These are phyloP conservation scores for Acanthaster planci DNA, from an alignment of 35 echinoderm and acorn worm genomes.

Conservation along the genomic window DNA sequence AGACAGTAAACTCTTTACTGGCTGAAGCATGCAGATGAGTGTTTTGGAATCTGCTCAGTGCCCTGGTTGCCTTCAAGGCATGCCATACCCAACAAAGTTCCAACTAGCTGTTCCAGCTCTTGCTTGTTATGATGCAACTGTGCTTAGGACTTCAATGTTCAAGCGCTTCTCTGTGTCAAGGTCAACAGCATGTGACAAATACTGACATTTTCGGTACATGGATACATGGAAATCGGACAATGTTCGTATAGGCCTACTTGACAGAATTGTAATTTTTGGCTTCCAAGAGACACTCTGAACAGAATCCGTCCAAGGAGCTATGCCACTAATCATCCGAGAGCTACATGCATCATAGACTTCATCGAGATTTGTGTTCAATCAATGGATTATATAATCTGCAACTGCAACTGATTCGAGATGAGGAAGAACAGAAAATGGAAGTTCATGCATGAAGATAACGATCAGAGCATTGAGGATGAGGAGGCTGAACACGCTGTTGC, in stretches of 20 bases:
- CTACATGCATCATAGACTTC: conserved; percentile 58
- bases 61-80: neutral
- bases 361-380: conserved; percentile 52
- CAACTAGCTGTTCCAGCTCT: conserved; percentile 20
- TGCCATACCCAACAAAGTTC: conserved; percentile 13
- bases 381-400: conserved; percentile 52
- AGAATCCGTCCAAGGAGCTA: conserved; percentile 35
- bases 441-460: no score
- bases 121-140: conserved; percentile 25
- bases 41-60: conserved; percentile 15
- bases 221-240: no score
- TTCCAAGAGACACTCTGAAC: conserved; percentile 33
- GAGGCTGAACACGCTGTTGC: no score
- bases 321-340: conserved; percentile 12
- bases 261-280: conserved; percentile 52
- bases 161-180: conserved; percentile 18
- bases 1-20: conserved; percentile 46
- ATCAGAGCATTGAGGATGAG: no score
- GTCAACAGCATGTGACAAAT: conserved; percentile 33
- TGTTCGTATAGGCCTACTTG: conserved; percentile 28
- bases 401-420: conserved; percentile 26
- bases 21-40: neutral
- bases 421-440: conserved; percentile 4
- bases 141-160: conserved; percentile 42
- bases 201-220: no score